Percentiles rank a stretch among this genome's conserved stretches.
These are phyloP conservation scores for Caloenas nicobarica DNA, from an alignment of 2,113 vertebrate species.

Conservation along the genomic window DNA sequence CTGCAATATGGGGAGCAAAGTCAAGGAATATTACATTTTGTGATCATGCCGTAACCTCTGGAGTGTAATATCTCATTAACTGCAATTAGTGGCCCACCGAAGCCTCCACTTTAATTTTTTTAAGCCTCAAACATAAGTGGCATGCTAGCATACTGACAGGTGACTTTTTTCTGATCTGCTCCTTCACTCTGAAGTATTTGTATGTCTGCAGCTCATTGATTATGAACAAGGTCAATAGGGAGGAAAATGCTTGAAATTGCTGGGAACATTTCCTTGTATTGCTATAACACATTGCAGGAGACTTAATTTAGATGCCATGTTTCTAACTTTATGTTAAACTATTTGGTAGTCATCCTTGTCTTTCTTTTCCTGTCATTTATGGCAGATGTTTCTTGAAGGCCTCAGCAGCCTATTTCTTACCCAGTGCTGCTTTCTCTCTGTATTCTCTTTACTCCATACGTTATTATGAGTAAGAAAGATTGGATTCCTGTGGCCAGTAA, in stretches of 20 bases:
- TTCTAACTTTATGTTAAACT: not conserved
- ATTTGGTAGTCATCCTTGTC: not conserved
- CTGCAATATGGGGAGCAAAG: not conserved
- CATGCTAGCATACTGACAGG: not conserved
- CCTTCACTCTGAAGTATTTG: not conserved
- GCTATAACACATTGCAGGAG: not conserved
- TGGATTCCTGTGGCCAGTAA: not conserved
- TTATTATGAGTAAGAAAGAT: not conserved
- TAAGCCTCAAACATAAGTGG: not conserved
- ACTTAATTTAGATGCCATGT: not conserved
- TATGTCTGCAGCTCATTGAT: not conserved
- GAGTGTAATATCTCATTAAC: not conserved
- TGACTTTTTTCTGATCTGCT: not conserved
- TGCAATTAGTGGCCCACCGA: not conserved
- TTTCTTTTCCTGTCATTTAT: not conserved
- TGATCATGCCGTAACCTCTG: not conserved
- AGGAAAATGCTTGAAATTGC: not conserved
- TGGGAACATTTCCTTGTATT: not conserved
- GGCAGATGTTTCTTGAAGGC: not conserved
- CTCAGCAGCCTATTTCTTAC: not conserved
- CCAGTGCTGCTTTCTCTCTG: not conserved
- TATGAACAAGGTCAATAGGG: not conserved
- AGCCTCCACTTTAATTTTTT: not conserved
- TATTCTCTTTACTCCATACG: not conserved
- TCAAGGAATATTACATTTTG: not conserved